A percentile compares a stretch with the other conserved stretches of the same genome.
Evolutionary conservation across 53 echinoderm and acorn worm genomes (phyloP).

Genomic region (Patiria pectinifera): DNA sequence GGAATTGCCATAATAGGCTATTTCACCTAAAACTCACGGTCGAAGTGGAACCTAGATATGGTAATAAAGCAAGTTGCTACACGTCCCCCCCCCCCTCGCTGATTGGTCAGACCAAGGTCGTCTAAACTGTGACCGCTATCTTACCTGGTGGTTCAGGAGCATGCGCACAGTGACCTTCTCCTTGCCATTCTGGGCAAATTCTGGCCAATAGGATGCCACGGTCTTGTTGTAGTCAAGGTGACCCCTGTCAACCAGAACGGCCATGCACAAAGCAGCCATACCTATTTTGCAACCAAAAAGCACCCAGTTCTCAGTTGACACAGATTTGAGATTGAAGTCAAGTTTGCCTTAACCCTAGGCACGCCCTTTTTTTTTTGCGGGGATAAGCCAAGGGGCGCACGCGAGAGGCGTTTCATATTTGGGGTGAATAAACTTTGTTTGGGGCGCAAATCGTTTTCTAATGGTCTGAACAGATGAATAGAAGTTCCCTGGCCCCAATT

Average conservation of each 20-base stretch:
- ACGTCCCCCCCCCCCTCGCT: not conserved
- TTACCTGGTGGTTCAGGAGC: conserved; percentile 81
- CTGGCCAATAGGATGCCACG: conserved; percentile 89
- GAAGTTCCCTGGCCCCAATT: too few relatives aligned
- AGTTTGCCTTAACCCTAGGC: too few relatives aligned
- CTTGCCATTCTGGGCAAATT: conserved; percentile 82
- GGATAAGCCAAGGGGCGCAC: too few relatives aligned
- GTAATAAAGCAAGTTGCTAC: not conserved
- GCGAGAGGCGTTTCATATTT: too few relatives aligned
- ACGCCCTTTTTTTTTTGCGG: too few relatives aligned
- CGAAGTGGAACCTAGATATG: not conserved
- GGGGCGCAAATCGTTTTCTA: too few relatives aligned
- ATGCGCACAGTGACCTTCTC: conserved; percentile 73
- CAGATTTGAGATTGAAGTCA: too few relatives aligned
- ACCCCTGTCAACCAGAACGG: conserved; percentile 73
- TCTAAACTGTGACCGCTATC: not conserved
- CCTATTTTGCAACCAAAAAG: not conserved
- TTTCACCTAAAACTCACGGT: too few relatives aligned
- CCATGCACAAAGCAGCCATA: conserved; percentile 66
- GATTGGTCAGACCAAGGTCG: not conserved
- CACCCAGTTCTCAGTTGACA: too few relatives aligned
- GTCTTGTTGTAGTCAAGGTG: conserved; percentile 70
- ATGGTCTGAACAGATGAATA: too few relatives aligned
- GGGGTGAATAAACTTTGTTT: too few relatives aligned
- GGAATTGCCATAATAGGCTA: too few relatives aligned